Percentiles rank a stretch among this genome's conserved stretches.
Conservation (phyloP, 2,888 invertebrate species). For the Lasioglossum marginatum region DNA sequence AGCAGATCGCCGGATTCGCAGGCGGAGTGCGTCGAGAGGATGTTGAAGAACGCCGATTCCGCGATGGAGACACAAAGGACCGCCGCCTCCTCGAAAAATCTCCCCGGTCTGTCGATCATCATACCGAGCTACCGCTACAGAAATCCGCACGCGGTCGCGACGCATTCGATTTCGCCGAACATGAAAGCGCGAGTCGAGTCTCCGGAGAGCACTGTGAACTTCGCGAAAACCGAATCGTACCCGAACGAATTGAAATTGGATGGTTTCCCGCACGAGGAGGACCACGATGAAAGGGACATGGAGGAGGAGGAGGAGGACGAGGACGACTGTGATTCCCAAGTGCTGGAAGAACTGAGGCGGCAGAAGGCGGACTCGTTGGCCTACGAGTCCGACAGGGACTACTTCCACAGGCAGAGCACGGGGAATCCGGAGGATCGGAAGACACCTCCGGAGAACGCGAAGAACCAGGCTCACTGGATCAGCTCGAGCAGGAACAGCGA, state of each 20-base stretch:
- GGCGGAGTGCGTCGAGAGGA: constrained; percentile 71
- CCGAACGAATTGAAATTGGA: constrained; percentile 51
- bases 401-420: constrained; percentile 21
- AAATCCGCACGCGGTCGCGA: constrained; percentile 34
- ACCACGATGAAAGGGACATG: constrained; percentile 61
- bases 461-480: constrained; percentile 54
- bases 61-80: constrained; percentile 39
- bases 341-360: constrained; percentile 70
- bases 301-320: constrained; percentile 68
- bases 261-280: constrained; percentile 60
- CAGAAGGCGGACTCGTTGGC: constrained; percentile 66
- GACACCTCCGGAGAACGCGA: constrained; percentile 50
- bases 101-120: constrained; percentile 74
- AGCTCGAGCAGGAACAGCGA: constrained; percentile 73
- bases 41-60: constrained; percentile 56
- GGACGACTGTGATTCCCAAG: constrained; percentile 76
- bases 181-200: constrained; percentile 73
- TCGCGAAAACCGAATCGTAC: constrained; percentile 60
- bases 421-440: constrained; percentile 49
- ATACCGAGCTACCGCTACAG: constrained; percentile 74
- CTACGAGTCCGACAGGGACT: constrained; percentile 54
- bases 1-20: constrained; percentile 78
- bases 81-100: constrained; percentile 53
- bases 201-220: constrained; percentile 77
- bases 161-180: constrained; percentile 47